Percentiles rank a stretch among this genome's conserved stretches.
phyloP scores from a whole-genome alignment of 2,113 vertebrate genomes.

The Leptodactylus fuscus region DNA sequence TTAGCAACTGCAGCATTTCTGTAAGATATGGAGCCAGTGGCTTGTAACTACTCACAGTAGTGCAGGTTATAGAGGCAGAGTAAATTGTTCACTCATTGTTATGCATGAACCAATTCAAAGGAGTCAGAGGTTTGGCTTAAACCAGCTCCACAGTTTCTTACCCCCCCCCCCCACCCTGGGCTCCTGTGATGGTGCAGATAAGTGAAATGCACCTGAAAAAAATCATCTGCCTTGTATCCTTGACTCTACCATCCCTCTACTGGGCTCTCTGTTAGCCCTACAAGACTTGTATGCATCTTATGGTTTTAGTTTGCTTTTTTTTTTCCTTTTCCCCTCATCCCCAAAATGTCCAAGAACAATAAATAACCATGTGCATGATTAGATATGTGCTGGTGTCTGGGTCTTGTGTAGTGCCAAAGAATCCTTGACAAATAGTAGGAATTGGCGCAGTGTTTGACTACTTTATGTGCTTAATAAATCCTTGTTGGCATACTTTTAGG shows the following conservation, averaged over 20 bases:
- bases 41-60: no score
- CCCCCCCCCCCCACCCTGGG: no score
- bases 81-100: no score
- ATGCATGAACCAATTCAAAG: no score
- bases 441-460: neutral
- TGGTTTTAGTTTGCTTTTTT: neutral
- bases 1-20: no score
- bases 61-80: no score
- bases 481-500: neutral
- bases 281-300: neutral
- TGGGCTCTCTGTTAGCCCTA: neutral
- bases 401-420: neutral
- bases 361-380: conserved; percentile 6
- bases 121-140: no score
- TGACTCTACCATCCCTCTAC: neutral
- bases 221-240: neutral
- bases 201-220: neutral
- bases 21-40: no score
- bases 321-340: neutral
- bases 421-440: conserved; percentile 19
- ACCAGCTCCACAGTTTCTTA: no score
- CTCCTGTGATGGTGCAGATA: no score
- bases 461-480: neutral
- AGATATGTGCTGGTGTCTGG: conserved; percentile 7
- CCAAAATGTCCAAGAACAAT: neutral